Conservation (phyloP, 2,888 invertebrate species). For the Nephrotoma flavescens region DNA sequence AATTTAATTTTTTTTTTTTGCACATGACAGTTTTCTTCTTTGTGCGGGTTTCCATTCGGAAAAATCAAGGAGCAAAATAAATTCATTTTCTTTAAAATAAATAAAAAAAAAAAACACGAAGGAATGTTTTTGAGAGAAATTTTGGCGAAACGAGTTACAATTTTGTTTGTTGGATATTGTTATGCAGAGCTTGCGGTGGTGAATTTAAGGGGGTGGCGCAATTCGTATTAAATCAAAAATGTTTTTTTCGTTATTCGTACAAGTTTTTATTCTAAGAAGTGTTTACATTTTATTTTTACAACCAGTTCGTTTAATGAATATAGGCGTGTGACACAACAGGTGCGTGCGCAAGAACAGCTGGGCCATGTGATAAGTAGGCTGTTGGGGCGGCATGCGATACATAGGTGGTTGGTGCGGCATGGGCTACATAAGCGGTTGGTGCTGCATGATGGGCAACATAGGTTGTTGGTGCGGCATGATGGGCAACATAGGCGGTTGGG, state of each 20-base stretch:
- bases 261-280: background rate
- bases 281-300: background rate
- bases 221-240: background rate
- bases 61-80: background rate
- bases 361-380: conserved; percentile 7
- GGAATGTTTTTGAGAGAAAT: background rate
- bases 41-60: background rate
- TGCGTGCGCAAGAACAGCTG: background rate
- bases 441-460: conserved; percentile 12
- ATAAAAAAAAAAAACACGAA: background rate
- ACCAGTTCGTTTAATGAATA: background rate
- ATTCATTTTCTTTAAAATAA: background rate
- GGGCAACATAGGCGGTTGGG: conserved; percentile 10
- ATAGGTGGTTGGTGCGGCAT: conserved; percentile 1
- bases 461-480: conserved; percentile 10
- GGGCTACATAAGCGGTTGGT: conserved; percentile 7
- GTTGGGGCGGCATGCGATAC: conserved; percentile 8
- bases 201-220: background rate
- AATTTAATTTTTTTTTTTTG: background rate
- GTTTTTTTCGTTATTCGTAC: background rate
- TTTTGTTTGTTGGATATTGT: background rate
- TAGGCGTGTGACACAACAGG: background rate
- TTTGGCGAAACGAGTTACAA: background rate
- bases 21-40: background rate
- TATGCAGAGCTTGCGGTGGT: background rate